A percentile compares a stretch with the other conserved stretches of the same genome.
Conservation (phyloP, 2,113 vertebrate species). For the Sander vitreus region DNA sequence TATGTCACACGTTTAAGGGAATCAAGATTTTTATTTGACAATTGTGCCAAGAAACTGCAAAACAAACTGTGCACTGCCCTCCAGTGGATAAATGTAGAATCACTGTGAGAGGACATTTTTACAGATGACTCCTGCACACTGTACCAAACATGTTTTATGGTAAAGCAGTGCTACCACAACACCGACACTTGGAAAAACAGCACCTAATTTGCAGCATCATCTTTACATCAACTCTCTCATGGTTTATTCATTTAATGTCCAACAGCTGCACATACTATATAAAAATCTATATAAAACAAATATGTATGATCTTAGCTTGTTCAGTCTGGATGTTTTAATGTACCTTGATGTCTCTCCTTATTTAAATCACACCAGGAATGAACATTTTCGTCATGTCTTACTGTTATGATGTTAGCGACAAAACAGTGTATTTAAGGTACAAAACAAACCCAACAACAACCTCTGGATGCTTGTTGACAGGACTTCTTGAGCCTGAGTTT, state of each 20-base stretch:
- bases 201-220: background rate
- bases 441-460: background rate
- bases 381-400: background rate
- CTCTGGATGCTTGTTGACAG: background rate
- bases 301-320: background rate
- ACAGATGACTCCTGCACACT: background rate
- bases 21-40: background rate
- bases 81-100: constrained; percentile 18
- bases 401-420: background rate
- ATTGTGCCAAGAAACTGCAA: background rate
- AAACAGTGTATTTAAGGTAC: background rate
- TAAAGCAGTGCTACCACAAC: background rate
- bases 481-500: background rate
- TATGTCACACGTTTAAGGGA: background rate
- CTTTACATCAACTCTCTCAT: background rate
- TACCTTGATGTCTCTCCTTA: background rate
- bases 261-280: constrained; percentile 15
- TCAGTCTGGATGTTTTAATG: background rate
- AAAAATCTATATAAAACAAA: constrained; percentile 10
- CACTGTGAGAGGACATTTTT: background rate
- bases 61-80: background rate
- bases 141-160: background rate
- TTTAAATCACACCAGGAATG: background rate
- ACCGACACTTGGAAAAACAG: background rate
- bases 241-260: background rate